These are phyloP conservation scores for Gambusia yucatana DNA, from an alignment of 2,797 vertebrate genomes.

Conservation along the genomic window DNA sequence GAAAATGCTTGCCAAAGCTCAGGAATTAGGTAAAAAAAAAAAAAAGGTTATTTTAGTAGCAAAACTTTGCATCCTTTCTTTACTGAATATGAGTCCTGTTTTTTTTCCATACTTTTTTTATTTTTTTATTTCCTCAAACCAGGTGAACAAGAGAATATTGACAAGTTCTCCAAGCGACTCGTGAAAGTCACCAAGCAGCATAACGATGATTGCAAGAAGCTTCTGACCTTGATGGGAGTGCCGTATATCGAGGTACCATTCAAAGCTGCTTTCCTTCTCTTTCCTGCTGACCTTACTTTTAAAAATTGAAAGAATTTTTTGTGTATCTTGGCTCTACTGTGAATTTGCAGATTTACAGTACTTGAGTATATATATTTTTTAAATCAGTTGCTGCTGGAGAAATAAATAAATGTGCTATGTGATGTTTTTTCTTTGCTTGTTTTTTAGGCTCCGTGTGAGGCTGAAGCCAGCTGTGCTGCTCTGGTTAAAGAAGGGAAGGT, in stretches of 20 bases:
- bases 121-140: background rate
- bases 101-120: background rate
- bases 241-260: slow-evolving; percentile 87
- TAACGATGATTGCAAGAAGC: slow-evolving; percentile 92
- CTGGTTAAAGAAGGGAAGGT: slow-evolving; percentile 94
- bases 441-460: slow-evolving; percentile 91
- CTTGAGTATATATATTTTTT: background rate
- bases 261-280: background rate
- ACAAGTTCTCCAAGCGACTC: slow-evolving; percentile 93
- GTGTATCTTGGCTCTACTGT: background rate
- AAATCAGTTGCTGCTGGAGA: background rate
- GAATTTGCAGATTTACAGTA: background rate
- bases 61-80: background rate
- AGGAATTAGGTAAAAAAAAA: slow-evolving; percentile 81
- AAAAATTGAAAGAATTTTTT: background rate
- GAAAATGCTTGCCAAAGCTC: slow-evolving; percentile 90
- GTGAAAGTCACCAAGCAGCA: slow-evolving; percentile 97
- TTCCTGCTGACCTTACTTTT: background rate
- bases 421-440: background rate
- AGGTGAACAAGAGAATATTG: slow-evolving; percentile 89
- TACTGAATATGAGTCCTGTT: background rate
- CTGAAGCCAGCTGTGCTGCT: slow-evolving; percentile 95
- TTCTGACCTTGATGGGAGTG: slow-evolving; percentile 92
- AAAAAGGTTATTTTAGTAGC: background rate
- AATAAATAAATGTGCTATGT: background rate